These are phyloP conservation scores for Maconellicoccus hirsutus DNA, from an alignment of 1,140 invertebrate species.

Conservation along the genomic window DNA sequence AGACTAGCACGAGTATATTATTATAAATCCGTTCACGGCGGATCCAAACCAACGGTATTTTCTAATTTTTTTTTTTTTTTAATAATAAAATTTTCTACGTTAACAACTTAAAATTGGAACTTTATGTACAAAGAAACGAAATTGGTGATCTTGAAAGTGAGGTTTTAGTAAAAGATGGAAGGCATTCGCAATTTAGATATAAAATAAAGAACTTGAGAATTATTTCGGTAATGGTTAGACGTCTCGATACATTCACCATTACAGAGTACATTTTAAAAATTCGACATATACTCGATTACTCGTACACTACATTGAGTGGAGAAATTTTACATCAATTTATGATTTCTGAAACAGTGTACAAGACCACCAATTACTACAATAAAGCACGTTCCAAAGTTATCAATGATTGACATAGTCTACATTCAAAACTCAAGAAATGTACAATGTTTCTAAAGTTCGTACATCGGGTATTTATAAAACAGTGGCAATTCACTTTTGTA, in stretches of 20 bases:
- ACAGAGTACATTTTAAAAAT: no score
- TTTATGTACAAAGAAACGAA: not conserved
- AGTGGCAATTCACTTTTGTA: no score
- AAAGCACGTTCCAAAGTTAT: not conserved
- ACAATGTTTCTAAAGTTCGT: no score
- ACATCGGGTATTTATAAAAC: no score
- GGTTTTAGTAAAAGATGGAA: not conserved
- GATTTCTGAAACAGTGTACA: not conserved
- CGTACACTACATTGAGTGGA: no score
- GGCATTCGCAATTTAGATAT: not conserved
- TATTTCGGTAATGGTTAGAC: no score
- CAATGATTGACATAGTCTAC: not conserved
- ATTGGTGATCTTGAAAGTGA: not conserved
- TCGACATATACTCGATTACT: no score
- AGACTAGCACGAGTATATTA: not conserved
- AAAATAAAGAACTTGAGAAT: no score
- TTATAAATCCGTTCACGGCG: not conserved
- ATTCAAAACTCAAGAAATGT: no score
- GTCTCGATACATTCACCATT: no score
- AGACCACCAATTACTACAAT: not conserved
- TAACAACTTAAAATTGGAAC: conserved; percentile 9
- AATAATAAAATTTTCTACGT: not conserved
- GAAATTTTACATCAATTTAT: no score
- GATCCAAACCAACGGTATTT: not conserved
- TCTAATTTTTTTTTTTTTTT: not conserved